Percentiles rank a stretch among this genome's conserved stretches.
phyloP scores from a whole-genome alignment of 2,113 vertebrate species.

The Pantherophis guttatus region DNA sequence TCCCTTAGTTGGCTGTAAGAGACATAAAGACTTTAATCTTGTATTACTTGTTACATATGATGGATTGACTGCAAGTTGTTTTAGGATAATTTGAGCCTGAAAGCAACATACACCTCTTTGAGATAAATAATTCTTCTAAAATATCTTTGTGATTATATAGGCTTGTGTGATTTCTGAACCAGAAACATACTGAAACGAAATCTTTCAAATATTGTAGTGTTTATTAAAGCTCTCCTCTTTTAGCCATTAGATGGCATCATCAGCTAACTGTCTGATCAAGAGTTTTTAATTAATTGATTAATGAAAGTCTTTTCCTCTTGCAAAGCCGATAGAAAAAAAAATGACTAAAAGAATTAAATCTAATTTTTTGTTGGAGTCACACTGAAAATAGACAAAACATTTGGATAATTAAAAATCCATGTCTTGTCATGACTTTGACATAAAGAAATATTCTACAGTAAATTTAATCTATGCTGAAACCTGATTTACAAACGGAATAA shows the following conservation, averaged over 20 bases:
- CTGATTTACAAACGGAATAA: neutral
- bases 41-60: neutral
- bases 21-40: neutral
- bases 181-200: neutral
- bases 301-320: too few relatives aligned
- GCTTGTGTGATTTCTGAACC: neutral
- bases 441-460: neutral
- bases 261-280: constrained; percentile 31
- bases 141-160: neutral
- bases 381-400: neutral
- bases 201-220: neutral
- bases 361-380: neutral
- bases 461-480: neutral
- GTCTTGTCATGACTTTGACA: neutral
- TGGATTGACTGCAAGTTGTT: neutral
- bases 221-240: neutral
- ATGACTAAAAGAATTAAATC: neutral
- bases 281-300: neutral
- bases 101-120: neutral
- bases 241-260: constrained; percentile 44
- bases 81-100: neutral
- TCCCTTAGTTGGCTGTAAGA: neutral
- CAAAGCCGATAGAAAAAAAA: neutral
- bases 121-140: neutral
- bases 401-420: neutral